Evolutionary conservation across 2,888 invertebrate genomes (phyloP), one percentile per base, ranked within the genome.

Genomic region (Mechanitis mazaeus): DNA sequence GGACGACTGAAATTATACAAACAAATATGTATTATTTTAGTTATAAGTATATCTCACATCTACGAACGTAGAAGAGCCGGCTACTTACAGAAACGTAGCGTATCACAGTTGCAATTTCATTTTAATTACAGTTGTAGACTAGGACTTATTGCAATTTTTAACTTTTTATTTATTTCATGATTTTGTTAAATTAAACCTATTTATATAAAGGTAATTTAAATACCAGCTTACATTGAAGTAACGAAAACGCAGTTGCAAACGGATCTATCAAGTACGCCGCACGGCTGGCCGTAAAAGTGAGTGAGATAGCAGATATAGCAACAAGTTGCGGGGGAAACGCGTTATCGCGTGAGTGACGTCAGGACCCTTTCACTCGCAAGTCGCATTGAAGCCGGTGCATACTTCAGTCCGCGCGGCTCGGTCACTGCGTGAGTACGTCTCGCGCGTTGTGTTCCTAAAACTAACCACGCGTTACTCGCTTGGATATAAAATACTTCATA

Each of bases 331-430:
- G 78, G 69, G 77, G 75, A 75, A 75, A 70, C 69, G 75, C 81
- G 88, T 91, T 92, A 90, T 88, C 87, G 85, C 81, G 79, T 72
- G 63, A 70, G 81, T 92, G 92, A 92, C 92, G 92, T 92, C 92
- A 92, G 68, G 82, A 76, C 83, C 87, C 88, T 90, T 88, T 91
- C 90, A 87, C 87, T 90, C 85, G 76, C 81, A 81, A 80, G 64
- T 60, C 67, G 65, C 80, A 80, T 81, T 79, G 82, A 78, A 79
- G 74, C 74, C 73, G 67, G 67, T 63, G 71, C 70, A 69, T 64
- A 66, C 79, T 71, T 80, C 85, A 90, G 89, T 90, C 85, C 84
- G 80, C 84, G 90, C 87, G 89, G 85, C 89, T 89, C 90, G 85
- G 86, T 87, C 86, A 85, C 81, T 74, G 84, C 84, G 88, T 79